Percentiles rank a stretch among this genome's conserved stretches.
Evolutionary conservation across 64 coral and sea anemone species (phyloP).

Genomic region (Stylophora pistillata): DNA sequence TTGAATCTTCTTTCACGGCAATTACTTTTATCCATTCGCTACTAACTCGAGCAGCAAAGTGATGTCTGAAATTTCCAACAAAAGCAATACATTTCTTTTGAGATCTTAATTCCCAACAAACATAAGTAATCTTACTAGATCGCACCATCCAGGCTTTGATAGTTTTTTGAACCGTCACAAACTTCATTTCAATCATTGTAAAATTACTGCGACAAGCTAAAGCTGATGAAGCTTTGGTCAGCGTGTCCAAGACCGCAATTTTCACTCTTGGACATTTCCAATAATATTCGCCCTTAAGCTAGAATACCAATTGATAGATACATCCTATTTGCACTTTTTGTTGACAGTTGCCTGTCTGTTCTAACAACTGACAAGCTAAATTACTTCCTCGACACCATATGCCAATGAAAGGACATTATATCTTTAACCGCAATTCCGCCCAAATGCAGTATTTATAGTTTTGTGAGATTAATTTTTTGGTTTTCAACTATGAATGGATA

Average conservation of each 20-base stretch:
- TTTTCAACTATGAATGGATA: no score
- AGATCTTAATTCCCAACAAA: not conserved
- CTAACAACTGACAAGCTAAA: not conserved
- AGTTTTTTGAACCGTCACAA: not conserved
- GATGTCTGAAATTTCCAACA: not conserved
- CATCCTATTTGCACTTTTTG: not conserved
- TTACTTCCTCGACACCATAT: constrained; percentile 1
- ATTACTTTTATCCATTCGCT: not conserved
- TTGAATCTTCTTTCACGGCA: not conserved
- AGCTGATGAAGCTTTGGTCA: not conserved
- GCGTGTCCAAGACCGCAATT: not conserved
- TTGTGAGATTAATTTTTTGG: not conserved
- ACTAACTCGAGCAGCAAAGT: not conserved
- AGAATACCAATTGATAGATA: no score
- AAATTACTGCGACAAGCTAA: not conserved
- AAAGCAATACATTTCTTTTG: not conserved
- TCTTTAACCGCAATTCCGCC: not conserved
- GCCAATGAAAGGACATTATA: constrained; percentile 1
- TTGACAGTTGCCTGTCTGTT: not conserved
- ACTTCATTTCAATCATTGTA: not conserved
- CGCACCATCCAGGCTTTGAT: not conserved
- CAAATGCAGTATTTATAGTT: not conserved
- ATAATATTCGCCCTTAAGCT: not conserved
- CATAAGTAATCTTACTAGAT: not conserved
- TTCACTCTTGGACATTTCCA: not conserved